Conservation (phyloP, 2,113 vertebrate genomes). For the Thinocorus orbignyianus region DNA sequence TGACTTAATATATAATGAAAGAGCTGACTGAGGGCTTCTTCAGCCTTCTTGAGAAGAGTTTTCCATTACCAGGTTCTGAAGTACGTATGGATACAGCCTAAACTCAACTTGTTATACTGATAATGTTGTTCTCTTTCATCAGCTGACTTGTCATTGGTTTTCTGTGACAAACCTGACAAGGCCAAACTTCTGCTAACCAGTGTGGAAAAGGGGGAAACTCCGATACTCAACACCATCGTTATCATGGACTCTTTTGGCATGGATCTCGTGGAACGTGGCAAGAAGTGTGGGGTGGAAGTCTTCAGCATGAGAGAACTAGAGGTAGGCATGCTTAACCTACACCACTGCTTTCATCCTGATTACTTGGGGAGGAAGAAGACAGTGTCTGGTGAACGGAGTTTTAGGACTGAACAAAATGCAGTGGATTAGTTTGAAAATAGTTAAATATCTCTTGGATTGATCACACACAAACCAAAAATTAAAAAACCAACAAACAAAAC, state of each 20-base stretch:
- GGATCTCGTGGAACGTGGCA: slow-evolving; percentile 80
- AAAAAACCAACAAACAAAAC: not conserved
- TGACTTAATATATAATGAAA: not conserved
- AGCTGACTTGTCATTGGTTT: slow-evolving; percentile 86
- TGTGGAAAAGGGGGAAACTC: slow-evolving; percentile 74
- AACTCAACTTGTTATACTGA: not conserved
- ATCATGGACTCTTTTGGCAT: slow-evolving; percentile 84
- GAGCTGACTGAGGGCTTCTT: not conserved
- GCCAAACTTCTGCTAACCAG: slow-evolving; percentile 81
- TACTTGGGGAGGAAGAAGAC: not conserved
- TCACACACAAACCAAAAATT: not conserved
- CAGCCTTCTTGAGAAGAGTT: not conserved
- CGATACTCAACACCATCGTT: slow-evolving; percentile 81
- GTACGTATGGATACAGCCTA: not conserved
- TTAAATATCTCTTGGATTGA: not conserved
- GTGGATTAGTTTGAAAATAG: not conserved
- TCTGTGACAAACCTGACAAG: slow-evolving; percentile 90
- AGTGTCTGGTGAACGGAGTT: not conserved
- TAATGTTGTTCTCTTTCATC: not conserved
- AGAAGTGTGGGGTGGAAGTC: slow-evolving; percentile 83
- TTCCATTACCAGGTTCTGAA: not conserved
- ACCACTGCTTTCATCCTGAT: not conserved
- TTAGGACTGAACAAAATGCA: not conserved
- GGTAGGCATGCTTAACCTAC: slow-evolving; percentile 68
- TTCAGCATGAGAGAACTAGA: slow-evolving; percentile 85